Evolutionary conservation across 2,113 vertebrate species (phyloP).

Genomic region (Ammodytes marinus): DNA sequence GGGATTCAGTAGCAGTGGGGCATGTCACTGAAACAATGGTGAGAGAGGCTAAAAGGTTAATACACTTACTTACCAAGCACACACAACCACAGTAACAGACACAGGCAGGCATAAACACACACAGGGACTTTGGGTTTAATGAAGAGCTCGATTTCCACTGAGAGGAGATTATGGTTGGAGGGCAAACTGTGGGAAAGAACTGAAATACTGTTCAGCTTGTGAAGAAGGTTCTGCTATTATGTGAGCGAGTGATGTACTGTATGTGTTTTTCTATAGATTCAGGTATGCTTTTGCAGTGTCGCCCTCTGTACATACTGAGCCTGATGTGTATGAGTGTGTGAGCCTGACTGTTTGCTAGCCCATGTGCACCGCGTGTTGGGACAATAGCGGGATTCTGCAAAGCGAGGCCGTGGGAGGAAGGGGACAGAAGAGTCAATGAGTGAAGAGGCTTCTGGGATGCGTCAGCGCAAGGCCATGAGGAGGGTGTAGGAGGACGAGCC

Average conservation of each 20-base stretch:
- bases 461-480: slow-evolving; percentile 79
- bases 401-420: slow-evolving; percentile 79
- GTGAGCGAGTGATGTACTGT: background rate
- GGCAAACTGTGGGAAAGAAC: slow-evolving; percentile 63
- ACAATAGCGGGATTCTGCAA: slow-evolving; percentile 83
- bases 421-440: slow-evolving; percentile 85
- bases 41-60: slow-evolving; percentile 76
- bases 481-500: slow-evolving; percentile 79
- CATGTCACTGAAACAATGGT: slow-evolving; percentile 64
- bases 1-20: slow-evolving; percentile 52
- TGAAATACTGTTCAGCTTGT: slow-evolving; percentile 33
- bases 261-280: background rate
- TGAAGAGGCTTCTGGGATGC: slow-evolving; percentile 85
- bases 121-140: slow-evolving; percentile 56
- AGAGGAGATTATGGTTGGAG: slow-evolving; percentile 54
- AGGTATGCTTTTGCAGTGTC: slow-evolving; percentile 24
- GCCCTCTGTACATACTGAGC: slow-evolving; percentile 19
- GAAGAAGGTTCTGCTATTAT: background rate
- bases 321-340: slow-evolving; percentile 35
- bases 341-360: slow-evolving; percentile 64
- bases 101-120: slow-evolving; percentile 57
- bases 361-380: slow-evolving; percentile 62
- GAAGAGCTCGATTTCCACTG: slow-evolving; percentile 53
- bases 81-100: slow-evolving; percentile 58
- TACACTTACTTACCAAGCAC: slow-evolving; percentile 50